Evolutionary conservation across 1,140 invertebrate species (phyloP), one percentile per base, ranked within the genome.

Genomic region (Sitodiplosis mosellana): DNA sequence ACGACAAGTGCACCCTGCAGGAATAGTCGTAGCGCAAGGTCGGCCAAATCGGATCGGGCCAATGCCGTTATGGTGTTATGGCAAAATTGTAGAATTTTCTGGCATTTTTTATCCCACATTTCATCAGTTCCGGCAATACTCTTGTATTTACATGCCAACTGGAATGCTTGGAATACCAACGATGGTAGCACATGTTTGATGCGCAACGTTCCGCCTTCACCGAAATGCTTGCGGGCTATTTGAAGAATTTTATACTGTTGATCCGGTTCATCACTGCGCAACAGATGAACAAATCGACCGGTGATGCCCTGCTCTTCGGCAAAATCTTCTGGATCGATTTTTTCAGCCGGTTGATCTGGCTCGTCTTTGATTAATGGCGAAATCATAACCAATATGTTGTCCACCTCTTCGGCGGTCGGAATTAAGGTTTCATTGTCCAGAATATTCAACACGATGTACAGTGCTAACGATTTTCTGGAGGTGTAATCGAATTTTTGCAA

Each of bases 61-160:
- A 99, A 65, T 33, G 87, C 83, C 20, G 77, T 83, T 51, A 99
- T 95, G 2, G 91, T 96, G 51, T 87, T 81, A 60, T 96, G 91
- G 60, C 91, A 96, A 63, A 96, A 98, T 60, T 95, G 86, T 67
- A 99, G 96, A 45, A 99, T 94, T 67, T 97, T 97, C 58, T 90
- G 82, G 56, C 92, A 93, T 63, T 98, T 98, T 61, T 93, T 95
- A 59, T 95, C 87, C 92, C 94, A 99, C 69, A 93, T 89, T 46
- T 92, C 87, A 69, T 95, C 90, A 78, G 89, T 70, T 49, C 88
- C 80, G 55, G 77, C 74, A 6, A 80, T 61, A 14, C 79, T 72
- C 59, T 81, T 81, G 58, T 89, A 96, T 40, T 77, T 78, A 56
- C 84, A 85, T 1, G 92, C 87, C 21, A 98, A 69, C 50, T 84